phyloP scores from a whole-genome alignment of 2,113 vertebrate genomes.

The Craseonycteris thonglongyai region DNA sequence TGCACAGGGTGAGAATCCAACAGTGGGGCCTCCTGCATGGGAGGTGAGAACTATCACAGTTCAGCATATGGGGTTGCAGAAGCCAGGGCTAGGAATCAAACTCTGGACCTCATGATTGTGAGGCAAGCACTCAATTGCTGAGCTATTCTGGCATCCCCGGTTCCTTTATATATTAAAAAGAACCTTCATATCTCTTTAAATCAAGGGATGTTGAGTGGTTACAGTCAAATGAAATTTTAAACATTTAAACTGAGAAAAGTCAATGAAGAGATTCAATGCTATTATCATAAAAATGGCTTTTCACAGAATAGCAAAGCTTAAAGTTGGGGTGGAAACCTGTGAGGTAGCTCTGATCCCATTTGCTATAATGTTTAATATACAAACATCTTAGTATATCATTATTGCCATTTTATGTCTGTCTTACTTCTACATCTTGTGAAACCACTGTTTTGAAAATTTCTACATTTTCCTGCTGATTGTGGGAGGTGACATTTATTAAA shows the following conservation, averaged over 20 bases:
- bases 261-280: not conserved
- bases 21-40: too few species aligned
- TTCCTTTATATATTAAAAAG: not conserved
- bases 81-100: too few species aligned
- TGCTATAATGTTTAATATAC: not conserved
- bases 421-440: not conserved
- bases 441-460: not conserved
- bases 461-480: not conserved
- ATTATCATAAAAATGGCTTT: not conserved
- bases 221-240: constrained; percentile 38
- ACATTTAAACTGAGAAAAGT: constrained; percentile 25
- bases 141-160: too few species aligned
- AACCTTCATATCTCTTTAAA: constrained; percentile 55
- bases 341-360: not conserved
- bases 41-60: too few species aligned
- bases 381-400: not conserved
- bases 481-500: not conserved
- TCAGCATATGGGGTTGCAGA: too few species aligned
- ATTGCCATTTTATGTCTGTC: not conserved
- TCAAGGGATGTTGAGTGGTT: constrained; percentile 34
- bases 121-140: too few species aligned
- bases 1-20: too few species aligned
- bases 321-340: not conserved
- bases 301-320: not conserved
- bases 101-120: too few species aligned